Evolutionary conservation across 2,797 vertebrate species (phyloP), one percentile per base, ranked within the genome.

Genomic region (Alosa sapidissima): DNA sequence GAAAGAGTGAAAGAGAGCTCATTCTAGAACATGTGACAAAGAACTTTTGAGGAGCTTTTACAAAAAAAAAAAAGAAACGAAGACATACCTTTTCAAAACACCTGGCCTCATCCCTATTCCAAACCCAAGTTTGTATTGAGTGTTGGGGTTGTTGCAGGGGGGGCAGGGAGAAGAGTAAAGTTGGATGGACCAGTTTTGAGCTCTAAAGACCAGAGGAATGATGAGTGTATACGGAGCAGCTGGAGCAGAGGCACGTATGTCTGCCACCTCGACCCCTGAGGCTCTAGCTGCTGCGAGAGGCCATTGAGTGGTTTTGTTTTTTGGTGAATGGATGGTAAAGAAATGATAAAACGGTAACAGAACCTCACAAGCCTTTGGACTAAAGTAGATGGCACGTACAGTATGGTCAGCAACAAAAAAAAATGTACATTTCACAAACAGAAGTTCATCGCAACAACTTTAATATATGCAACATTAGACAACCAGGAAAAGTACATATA

Each of bases 381-480:
- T 72, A 52, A 1, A 41, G 10, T 9, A 41, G 10, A 48, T 11
- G 45, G 10, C n/a, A 14, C 19, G 33, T 45, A 52, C 14, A 75
- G 33, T 75, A 58, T 41, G 33, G 82, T 58, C 82, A 36, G 82
- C 36, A 84, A 85, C 81, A 86, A 87, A 81, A 68, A 85, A 82
- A 84, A 28, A 51, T 13, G 81, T 78, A 84, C 83, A 49, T 81
- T 86, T 82, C 72, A 83, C 84, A 83, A 82, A 86, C 81, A 16
- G 52, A 82, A 84, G 81, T 60, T 87, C 91, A 92, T 92, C 33
- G 36, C 24, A 14, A 75, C 10, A 75, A 13, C 5, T 91, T 92
- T 89, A 92, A 93, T 93, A 95, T 95, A 95, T 95, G 94, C 94
- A 95, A 95, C 91, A 89, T 93, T 93, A 87, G 89, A 92, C 88